Evolutionary conservation across 2,113 vertebrate genomes (phyloP).

Genomic region (Apteryx mantelli): DNA sequence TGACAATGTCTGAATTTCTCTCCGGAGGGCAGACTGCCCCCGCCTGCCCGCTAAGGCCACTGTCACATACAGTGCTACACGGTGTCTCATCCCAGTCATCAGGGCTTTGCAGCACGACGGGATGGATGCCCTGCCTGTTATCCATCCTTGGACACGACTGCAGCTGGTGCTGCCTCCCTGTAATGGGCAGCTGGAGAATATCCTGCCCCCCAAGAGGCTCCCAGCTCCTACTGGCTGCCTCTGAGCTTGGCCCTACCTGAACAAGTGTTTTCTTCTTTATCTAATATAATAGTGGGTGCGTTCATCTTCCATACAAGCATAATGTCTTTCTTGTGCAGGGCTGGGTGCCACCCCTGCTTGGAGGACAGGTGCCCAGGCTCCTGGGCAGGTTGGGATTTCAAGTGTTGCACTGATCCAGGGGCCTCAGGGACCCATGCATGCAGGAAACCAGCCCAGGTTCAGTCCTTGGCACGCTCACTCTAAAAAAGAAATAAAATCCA

Average conservation of each 20-base stretch:
- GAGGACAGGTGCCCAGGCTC: too few relatives aligned
- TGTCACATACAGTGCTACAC: not conserved
- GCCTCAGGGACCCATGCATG: too few relatives aligned
- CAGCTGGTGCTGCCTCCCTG: too few relatives aligned
- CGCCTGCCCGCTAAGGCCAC: not conserved
- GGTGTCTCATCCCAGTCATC: not conserved
- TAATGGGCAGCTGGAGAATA: too few relatives aligned
- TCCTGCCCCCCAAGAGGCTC: too few relatives aligned
- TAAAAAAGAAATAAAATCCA: too few relatives aligned
- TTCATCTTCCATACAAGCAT: accelerated
- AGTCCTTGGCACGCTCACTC: too few relatives aligned
- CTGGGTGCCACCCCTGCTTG: not conserved
- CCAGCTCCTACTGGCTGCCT: too few relatives aligned
- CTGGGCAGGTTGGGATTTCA: too few relatives aligned
- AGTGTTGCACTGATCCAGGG: too few relatives aligned
- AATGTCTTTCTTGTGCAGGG: accelerated
- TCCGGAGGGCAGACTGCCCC: not conserved
- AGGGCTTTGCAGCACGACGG: not conserved
- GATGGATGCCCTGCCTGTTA: not conserved
- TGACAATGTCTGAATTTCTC: not conserved
- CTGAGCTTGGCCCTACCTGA: too few relatives aligned
- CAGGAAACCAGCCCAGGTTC: too few relatives aligned
- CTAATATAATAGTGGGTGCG: accelerated
- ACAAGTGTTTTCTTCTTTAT: not conserved
- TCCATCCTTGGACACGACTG: not conserved